These are phyloP conservation scores for Megalopta genalis DNA, from an alignment of 1,140 invertebrate genomes.

Conservation along the genomic window DNA sequence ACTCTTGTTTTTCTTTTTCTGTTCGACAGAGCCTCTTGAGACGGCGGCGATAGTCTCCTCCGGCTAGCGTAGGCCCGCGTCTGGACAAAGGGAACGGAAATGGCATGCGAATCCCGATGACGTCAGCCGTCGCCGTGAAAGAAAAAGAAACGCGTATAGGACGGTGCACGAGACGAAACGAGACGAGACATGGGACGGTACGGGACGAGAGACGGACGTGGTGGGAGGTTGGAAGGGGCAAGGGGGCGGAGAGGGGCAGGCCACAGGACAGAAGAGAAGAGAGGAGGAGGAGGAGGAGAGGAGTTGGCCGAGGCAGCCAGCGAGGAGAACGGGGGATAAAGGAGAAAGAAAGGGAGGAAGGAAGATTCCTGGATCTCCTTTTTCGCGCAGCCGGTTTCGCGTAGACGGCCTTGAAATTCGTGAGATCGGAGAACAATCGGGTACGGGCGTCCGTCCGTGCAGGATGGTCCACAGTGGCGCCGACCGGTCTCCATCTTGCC, in stretches of 20 bases:
- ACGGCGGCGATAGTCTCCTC: neutral
- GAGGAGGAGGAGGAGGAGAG: no score
- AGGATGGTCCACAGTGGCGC: constrained; percentile 60
- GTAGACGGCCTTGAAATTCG: constrained; percentile 79
- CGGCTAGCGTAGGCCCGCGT: constrained; percentile 15
- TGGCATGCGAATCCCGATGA: constrained; percentile 57
- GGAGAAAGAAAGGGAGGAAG: constrained; percentile 22
- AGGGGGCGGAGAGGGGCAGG: no score
- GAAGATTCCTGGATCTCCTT: constrained; percentile 65
- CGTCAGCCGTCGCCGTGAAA: constrained; percentile 33
- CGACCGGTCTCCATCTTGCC: constrained; percentile 60
- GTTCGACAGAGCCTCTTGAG: neutral
- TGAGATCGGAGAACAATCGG: constrained; percentile 75
- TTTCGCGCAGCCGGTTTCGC: constrained; percentile 74
- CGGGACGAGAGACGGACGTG: no score
- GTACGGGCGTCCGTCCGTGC: constrained; percentile 57
- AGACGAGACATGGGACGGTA: neutral
- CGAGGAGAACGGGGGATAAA: neutral
- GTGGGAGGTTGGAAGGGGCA: no score
- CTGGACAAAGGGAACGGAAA: constrained; percentile 67
- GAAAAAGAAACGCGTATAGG: neutral
- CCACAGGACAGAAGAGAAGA: no score
- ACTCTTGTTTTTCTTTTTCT: no score
- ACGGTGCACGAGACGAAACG: neutral
- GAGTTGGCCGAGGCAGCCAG: no score